Evolutionary conservation across 1,140 invertebrate species (phyloP), one percentile per base, ranked within the genome.

Genomic region (Dendroctonus ponderosae): DNA sequence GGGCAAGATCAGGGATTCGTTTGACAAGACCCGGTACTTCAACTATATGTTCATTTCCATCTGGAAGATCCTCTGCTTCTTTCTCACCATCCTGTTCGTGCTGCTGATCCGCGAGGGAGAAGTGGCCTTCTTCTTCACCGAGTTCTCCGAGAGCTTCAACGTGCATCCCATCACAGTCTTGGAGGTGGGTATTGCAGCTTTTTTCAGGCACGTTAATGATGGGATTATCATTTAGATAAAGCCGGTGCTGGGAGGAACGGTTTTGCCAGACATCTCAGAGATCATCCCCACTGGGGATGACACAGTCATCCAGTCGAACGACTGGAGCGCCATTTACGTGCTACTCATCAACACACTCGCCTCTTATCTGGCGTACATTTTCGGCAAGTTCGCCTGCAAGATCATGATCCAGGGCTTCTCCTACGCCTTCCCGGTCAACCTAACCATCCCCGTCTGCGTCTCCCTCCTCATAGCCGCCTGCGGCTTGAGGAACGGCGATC

Each of bases 351-450:
- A 95, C 79, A 86, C 96, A 52, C 81, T 89, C 56, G 86, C 91
- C 5, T 87, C 93, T 5, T 95, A 95, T 76, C 81, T 94, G 39
- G 92, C 91, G 71, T 97, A 96, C 74, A 89, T 96, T 70, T 94
- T 96, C 72, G 93, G 91, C 68, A 96, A 97, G 81, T 97, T 96
- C 74, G 92, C 95, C 12, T 97, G 95, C 81, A 97, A 97, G 82
- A 97, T 98, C 73, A 85, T 96, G 67, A 97, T 97, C 63, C 96
- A 98, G 81, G 92, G 92, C 39, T 96, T 97, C 82, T 96, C 94
- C 77, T 98, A 96, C 76, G 93, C 95, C 0, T 94, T 98, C 70
- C 96, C 96, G 0, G 89, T 98, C 0, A 96, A 91, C 78, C 83
- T 98, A 58, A 91, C 92, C 0, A 93, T 97, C 70, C 96, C 46